Evolutionary conservation across 2,797 vertebrate genomes (phyloP).

Genomic region (Parotocinclus haroldoi): DNA sequence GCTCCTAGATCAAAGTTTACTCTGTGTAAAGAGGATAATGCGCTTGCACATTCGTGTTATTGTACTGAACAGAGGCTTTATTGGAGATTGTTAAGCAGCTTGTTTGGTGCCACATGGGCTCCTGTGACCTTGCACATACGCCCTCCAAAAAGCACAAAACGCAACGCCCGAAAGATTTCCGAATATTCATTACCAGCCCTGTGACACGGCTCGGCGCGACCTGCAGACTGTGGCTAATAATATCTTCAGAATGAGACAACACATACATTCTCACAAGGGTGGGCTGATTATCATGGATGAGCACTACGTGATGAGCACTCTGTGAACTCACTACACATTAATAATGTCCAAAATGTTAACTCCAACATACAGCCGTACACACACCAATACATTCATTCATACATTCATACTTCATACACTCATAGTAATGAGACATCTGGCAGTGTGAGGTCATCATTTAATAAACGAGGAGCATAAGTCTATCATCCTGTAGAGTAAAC

Average conservation of each 20-base stretch:
- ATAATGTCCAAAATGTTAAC: conserved; percentile 1
- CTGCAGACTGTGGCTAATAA: conserved; percentile 39
- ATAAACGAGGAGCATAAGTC: conserved; percentile 45
- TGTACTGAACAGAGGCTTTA: conserved; percentile 42
- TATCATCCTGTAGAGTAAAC: conserved; percentile 49
- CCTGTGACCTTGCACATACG: conserved; percentile 43
- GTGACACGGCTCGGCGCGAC: conserved; percentile 32
- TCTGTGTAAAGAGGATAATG: conserved; percentile 37
- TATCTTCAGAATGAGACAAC: conserved; percentile 32
- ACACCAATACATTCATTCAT: too few species aligned
- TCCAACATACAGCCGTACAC: neutral
- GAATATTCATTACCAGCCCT: conserved; percentile 38
- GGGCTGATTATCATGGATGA: conserved; percentile 32
- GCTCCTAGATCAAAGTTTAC: conserved; percentile 43
- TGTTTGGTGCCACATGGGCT: conserved; percentile 21
- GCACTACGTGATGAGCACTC: conserved; percentile 7
- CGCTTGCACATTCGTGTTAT: conserved; percentile 26
- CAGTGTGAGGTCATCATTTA: conserved; percentile 1
- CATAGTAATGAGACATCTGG: too few species aligned
- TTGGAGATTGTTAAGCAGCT: conserved; percentile 42
- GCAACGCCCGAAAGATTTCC: conserved; percentile 31
- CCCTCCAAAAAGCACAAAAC: conserved; percentile 32
- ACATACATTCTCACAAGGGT: conserved; percentile 22
- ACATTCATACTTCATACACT: neutral
- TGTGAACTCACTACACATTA: conserved; percentile 39